phyloP scores from a whole-genome alignment of 2,113 vertebrate species.

The Isichthys henryi region DNA sequence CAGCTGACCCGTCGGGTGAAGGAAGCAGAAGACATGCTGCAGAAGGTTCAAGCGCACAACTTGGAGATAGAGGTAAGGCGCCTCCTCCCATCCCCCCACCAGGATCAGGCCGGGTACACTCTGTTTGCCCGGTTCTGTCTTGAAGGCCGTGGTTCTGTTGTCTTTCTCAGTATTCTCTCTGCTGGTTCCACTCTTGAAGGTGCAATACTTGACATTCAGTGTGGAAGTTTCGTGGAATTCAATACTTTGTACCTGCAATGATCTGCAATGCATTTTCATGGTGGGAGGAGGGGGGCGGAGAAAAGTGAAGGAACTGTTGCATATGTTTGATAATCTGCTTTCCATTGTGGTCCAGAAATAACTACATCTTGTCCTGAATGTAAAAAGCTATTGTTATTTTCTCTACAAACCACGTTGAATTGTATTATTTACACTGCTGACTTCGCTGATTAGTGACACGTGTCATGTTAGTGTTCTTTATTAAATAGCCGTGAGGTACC shows the following conservation, averaged over 20 bases:
- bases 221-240: background rate
- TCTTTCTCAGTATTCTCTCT: background rate
- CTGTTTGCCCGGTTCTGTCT: background rate
- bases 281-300: too few relatives aligned
- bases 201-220: background rate
- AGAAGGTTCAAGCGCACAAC: constrained; percentile 74
- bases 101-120: background rate
- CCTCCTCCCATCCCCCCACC: background rate
- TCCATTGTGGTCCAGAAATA: background rate
- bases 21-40: constrained; percentile 81
- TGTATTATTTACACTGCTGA: background rate
- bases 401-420: background rate
- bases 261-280: background rate
- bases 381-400: background rate
- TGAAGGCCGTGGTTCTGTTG: background rate
- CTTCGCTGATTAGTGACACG: background rate
- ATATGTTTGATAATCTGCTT: background rate
- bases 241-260: background rate
- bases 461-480: background rate
- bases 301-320: background rate
- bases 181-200: background rate
- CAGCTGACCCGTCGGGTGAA: constrained; percentile 75
- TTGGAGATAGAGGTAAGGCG: constrained; percentile 78
- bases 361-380: background rate
- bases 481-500: background rate